These are phyloP conservation scores for Acanthornis magna DNA, from an alignment of 2,797 vertebrate genomes.

Conservation along the genomic window DNA sequence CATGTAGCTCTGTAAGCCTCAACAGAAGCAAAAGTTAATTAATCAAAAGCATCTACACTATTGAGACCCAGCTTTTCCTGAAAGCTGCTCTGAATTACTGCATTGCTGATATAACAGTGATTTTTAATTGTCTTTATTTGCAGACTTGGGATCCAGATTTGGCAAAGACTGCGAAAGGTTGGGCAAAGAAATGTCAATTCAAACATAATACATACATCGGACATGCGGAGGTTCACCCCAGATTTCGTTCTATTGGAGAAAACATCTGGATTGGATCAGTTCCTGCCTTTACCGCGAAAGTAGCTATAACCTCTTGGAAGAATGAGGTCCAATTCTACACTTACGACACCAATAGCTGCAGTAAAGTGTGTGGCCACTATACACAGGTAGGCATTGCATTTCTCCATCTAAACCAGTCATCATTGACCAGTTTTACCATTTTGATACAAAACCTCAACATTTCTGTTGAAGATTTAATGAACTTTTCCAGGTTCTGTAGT, in stretches of 20 bases:
- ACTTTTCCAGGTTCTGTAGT: background rate
- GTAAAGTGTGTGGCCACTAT: constrained; percentile 76
- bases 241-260: constrained; percentile 77
- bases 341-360: constrained; percentile 43
- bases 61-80: background rate
- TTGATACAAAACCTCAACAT: background rate
- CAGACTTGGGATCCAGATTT: constrained; percentile 85
- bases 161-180: constrained; percentile 75
- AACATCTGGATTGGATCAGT: constrained; percentile 81
- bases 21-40: background rate
- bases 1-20: background rate
- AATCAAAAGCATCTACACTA: background rate
- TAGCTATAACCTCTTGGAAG: constrained; percentile 72
- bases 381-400: constrained; percentile 77
- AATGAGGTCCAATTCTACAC: constrained; percentile 50
- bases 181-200: constrained; percentile 79
- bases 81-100: background rate
- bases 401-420: background rate
- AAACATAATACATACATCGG: constrained; percentile 73
- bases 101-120: background rate
- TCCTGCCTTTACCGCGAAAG: background rate
- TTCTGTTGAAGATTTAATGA: background rate
- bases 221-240: constrained; percentile 62
- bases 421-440: background rate
- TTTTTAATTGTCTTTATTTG: constrained; percentile 24